These are phyloP conservation scores for Chlorocebus sabaeus DNA, from an alignment of 2,113 vertebrate species.

Conservation along the genomic window DNA sequence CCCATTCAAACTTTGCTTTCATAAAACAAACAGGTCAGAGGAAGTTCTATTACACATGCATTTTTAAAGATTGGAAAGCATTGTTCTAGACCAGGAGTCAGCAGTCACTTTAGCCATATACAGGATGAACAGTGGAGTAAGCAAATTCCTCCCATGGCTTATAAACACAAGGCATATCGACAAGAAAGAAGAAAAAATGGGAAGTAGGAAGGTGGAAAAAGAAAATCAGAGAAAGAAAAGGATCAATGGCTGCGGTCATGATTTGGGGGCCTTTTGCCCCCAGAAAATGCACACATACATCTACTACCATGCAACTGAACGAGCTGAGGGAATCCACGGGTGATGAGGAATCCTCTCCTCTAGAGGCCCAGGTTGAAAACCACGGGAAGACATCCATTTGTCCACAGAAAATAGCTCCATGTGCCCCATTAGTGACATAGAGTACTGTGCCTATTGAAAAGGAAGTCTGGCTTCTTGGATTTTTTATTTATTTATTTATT, in stretches of 20 bases:
- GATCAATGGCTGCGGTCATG: neutral
- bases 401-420: neutral
- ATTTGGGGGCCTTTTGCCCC: neutral
- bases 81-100: neutral
- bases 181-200: neutral
- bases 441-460: neutral
- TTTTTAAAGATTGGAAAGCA: neutral
- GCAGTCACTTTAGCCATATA: neutral
- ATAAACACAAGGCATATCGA: neutral
- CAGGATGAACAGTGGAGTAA: neutral
- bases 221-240: neutral
- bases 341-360: neutral
- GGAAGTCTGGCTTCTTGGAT: neutral
- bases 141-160: neutral
- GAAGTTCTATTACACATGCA: neutral
- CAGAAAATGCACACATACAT: neutral
- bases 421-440: too few relatives aligned
- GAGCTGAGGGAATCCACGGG: too few relatives aligned
- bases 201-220: neutral
- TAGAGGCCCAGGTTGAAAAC: neutral
- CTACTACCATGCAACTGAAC: neutral
- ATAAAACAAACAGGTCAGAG: neutral
- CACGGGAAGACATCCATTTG: neutral
- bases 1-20: neutral
- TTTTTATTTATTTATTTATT: too few relatives aligned